Conservation (phyloP, 2,113 vertebrate species). For the Hemicordylus capensis region DNA sequence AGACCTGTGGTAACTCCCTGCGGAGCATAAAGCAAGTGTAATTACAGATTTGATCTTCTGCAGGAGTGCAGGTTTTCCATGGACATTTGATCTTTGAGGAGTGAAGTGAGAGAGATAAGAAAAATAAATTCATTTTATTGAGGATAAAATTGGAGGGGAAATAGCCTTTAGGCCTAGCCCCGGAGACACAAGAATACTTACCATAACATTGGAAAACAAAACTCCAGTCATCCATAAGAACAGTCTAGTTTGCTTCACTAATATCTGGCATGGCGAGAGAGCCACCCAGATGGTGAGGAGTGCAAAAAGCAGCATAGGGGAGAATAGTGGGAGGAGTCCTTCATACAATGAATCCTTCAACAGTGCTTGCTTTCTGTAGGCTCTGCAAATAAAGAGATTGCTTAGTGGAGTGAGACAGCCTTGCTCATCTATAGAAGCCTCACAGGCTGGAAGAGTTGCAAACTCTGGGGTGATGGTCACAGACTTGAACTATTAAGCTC, state of each 20-base stretch:
- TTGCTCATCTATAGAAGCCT: not conserved
- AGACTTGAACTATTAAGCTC: not conserved
- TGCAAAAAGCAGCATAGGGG: constrained; percentile 60
- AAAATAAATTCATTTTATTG: not conserved
- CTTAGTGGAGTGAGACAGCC: constrained; percentile 22
- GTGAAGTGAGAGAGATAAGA: not conserved
- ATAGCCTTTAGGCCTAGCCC: constrained; percentile 3
- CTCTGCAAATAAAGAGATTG: constrained; percentile 60
- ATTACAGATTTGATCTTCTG: not conserved
- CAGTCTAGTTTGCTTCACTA: constrained; percentile 59
- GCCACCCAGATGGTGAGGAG: constrained; percentile 64
- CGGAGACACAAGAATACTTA: constrained; percentile 51
- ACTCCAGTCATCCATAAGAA: constrained; percentile 68
- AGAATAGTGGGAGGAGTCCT: constrained; percentile 65
- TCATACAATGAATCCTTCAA: constrained; percentile 64
- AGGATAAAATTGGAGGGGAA: not conserved
- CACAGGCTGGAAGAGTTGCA: constrained; percentile 8
- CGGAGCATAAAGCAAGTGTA: too few species aligned
- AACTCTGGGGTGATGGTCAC: not conserved
- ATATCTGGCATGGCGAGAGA: constrained; percentile 59
- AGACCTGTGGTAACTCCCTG: not conserved
- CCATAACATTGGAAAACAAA: constrained; percentile 66
- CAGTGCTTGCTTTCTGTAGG: constrained; percentile 62
- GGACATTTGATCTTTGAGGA: not conserved
- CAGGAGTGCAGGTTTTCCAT: not conserved